These are phyloP conservation scores for Tetragonula clypearis DNA, from an alignment of 1,140 invertebrate genomes.

Conservation along the genomic window DNA sequence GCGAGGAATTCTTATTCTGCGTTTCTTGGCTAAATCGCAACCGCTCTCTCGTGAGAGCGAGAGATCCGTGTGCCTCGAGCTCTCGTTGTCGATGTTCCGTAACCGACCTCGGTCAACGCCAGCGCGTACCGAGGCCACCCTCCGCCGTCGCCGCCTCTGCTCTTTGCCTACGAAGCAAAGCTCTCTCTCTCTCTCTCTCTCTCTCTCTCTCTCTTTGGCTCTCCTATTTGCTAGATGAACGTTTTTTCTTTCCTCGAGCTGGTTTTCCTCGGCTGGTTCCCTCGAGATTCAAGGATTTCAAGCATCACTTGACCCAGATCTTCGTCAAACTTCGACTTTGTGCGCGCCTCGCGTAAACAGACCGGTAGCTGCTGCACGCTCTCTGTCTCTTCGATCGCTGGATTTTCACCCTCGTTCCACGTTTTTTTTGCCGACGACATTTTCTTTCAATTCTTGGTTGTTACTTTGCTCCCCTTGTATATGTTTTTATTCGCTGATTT, in stretches of 20 bases:
- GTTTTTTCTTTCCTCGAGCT: constrained; percentile 51
- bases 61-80: background rate
- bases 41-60: background rate
- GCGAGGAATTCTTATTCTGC: constrained; percentile 60
- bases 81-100: background rate
- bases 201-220: constrained; percentile 8
- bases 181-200: too few species aligned
- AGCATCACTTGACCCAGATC: constrained; percentile 81
- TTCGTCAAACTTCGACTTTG: constrained; percentile 69
- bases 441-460: too few species aligned
- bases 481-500: too few species aligned
- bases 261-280: constrained; percentile 32
- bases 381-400: background rate
- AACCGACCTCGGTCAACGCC: constrained; percentile 49
- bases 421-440: too few species aligned
- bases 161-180: constrained; percentile 32
- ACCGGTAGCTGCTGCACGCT: constrained; percentile 5
- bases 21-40: constrained; percentile 42
- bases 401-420: too few species aligned
- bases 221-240: constrained; percentile 62
- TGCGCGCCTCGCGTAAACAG: constrained; percentile 57
- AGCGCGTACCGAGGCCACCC: constrained; percentile 38
- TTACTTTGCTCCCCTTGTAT: too few species aligned
- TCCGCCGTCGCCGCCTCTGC: background rate
- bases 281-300: constrained; percentile 77